phyloP scores from a whole-genome alignment of 2,888 invertebrate genomes.

The Drosophila buzzatii region DNA sequence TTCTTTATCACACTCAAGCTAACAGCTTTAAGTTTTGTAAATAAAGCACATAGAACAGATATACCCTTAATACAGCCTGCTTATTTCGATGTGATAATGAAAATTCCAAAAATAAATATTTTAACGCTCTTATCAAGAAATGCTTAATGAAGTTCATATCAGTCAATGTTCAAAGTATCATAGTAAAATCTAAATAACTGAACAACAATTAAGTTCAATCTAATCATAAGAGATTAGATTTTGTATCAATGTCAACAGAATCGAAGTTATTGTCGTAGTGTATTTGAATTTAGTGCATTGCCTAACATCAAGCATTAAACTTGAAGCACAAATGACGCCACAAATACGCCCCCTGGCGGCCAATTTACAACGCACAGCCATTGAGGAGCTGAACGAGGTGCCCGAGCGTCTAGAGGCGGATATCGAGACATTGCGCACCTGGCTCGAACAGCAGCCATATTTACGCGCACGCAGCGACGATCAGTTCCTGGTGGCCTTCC shows the following conservation, averaged over 20 bases:
- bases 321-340: conserved; percentile 42
- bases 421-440: conserved; percentile 84
- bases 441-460: conserved; percentile 86
- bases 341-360: conserved; percentile 72
- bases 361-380: conserved; percentile 82
- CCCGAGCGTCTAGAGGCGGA: conserved; percentile 80
- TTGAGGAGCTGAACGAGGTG: conserved; percentile 86
- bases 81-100: background rate
- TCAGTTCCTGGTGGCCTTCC: conserved; percentile 86
- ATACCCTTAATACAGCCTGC: too few species aligned
- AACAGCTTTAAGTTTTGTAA: too few species aligned
- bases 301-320: conserved; percentile 9
- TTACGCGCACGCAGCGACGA: conserved; percentile 82
- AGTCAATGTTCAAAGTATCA: background rate
- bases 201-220: background rate
- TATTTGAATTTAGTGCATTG: conserved; percentile 10
- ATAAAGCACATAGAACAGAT: too few species aligned
- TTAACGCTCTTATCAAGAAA: background rate
- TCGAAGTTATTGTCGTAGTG: conserved; percentile 1
- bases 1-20: too few species aligned
- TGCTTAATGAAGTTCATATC: background rate
- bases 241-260: background rate
- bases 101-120: background rate
- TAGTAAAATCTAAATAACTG: background rate
- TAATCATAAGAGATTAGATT: conserved; percentile 21